These are phyloP conservation scores for Pelecanoides urinatrix DNA, from an alignment of 2,113 vertebrate species.

Conservation along the genomic window DNA sequence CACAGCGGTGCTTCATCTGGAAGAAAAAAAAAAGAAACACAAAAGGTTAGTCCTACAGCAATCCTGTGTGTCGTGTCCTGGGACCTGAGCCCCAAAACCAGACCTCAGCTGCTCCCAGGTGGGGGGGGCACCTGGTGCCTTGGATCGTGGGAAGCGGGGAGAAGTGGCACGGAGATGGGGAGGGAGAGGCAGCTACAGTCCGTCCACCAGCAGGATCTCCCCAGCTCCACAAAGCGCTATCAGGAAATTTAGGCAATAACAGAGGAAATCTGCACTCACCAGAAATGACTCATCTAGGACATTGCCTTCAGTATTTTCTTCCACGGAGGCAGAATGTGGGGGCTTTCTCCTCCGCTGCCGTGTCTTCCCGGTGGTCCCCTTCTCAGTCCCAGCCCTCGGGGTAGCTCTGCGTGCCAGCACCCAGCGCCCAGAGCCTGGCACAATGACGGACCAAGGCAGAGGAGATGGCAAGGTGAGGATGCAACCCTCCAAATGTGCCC, in stretches of 20 bases:
- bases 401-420: conserved; percentile 59
- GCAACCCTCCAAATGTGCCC: neutral
- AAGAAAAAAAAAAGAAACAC: neutral
- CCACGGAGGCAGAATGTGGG: neutral
- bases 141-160: neutral
- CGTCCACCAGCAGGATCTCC: neutral
- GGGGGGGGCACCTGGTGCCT: neutral
- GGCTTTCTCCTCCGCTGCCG: neutral
- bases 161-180: neutral
- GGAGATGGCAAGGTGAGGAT: neutral
- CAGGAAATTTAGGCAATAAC: neutral
- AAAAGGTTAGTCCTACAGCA: neutral
- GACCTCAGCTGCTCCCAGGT: neutral
- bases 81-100: neutral
- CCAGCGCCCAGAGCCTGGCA: conserved; percentile 75
- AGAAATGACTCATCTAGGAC: conserved; percentile 71
- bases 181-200: neutral
- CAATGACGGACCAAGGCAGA: fast-evolving
- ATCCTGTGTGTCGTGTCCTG: neutral
- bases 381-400: conserved; percentile 10
- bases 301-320: neutral
- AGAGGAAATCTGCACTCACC: conserved; percentile 49
- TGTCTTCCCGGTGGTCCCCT: neutral
- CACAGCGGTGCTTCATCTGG: conserved; percentile 77
- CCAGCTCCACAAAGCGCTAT: neutral